phyloP scores from a whole-genome alignment of 64 coral and sea anemone genomes.

The Porites lutea region DNA sequence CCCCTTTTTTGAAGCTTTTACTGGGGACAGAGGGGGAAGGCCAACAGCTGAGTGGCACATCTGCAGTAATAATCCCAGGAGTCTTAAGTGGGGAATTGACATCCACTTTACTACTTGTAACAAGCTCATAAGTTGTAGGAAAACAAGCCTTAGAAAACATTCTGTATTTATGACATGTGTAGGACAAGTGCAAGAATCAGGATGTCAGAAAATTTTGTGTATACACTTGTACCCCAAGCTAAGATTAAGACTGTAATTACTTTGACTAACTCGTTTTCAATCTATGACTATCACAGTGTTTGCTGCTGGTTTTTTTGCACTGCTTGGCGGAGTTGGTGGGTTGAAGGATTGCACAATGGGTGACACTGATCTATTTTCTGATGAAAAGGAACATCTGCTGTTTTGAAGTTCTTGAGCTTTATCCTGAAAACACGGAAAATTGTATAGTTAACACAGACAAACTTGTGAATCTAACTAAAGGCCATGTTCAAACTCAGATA shows the following conservation, averaged over 20 bases:
- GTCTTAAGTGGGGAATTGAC: too few relatives aligned
- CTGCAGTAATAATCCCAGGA: too few relatives aligned
- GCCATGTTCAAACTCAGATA: too few relatives aligned
- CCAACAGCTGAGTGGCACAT: too few relatives aligned
- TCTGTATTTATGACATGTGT: too few relatives aligned
- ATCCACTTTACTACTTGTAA: too few relatives aligned
- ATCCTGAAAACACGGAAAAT: slow-evolving; percentile 26
- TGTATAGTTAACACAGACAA: not conserved
- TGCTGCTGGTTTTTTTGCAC: slow-evolving; percentile 58
- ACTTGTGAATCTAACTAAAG: too few relatives aligned
- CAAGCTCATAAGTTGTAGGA: too few relatives aligned
- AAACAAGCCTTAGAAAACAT: too few relatives aligned
- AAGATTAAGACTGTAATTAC: not conserved
- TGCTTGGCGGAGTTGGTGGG: slow-evolving; percentile 65
- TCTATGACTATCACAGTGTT: slow-evolving; percentile 11
- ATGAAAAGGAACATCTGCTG: not conserved
- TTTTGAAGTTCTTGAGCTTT: slow-evolving; percentile 45
- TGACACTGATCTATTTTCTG: slow-evolving; percentile 31
- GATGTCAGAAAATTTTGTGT: not conserved
- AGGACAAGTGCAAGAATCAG: too few relatives aligned
- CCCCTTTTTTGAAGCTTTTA: too few relatives aligned
- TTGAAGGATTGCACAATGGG: slow-evolving; percentile 24
- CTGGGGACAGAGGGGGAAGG: too few relatives aligned
- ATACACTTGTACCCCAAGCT: not conserved
- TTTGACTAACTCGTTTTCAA: not conserved